Conservation (phyloP, 2,113 vertebrate genomes). For the Microcebus jonahi region DNA sequence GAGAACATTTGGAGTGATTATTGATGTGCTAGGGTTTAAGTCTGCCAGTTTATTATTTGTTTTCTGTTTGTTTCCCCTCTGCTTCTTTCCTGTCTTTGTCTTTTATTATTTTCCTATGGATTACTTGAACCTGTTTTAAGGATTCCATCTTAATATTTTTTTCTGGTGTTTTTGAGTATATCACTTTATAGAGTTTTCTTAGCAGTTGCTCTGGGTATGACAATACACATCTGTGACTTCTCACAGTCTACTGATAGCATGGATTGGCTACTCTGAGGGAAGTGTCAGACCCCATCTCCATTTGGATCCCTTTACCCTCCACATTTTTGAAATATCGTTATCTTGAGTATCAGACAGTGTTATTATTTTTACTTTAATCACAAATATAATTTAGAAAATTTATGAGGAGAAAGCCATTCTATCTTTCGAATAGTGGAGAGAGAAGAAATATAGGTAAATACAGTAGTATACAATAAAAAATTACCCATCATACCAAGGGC, state of each 20-base stretch:
- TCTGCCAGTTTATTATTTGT: neutral
- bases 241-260: neutral
- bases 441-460: no score
- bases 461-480: no score
- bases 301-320: neutral
- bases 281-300: neutral
- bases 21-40: no score
- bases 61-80: neutral
- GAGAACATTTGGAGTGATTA: neutral
- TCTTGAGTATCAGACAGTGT: neutral
- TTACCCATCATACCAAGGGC: no score
- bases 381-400: neutral
- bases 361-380: neutral
- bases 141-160: neutral
- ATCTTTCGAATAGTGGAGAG: neutral
- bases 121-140: neutral
- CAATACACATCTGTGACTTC: neutral
- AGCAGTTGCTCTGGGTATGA: neutral
- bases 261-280: neutral
- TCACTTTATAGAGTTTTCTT: neutral
- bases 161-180: neutral
- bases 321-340: neutral
- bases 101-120: neutral
- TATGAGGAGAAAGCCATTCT: neutral
- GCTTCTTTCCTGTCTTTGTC: neutral